Evolutionary conservation across 2,113 vertebrate genomes (phyloP), one percentile per base, ranked within the genome.

Genomic region (Phodopus roborovskii): DNA sequence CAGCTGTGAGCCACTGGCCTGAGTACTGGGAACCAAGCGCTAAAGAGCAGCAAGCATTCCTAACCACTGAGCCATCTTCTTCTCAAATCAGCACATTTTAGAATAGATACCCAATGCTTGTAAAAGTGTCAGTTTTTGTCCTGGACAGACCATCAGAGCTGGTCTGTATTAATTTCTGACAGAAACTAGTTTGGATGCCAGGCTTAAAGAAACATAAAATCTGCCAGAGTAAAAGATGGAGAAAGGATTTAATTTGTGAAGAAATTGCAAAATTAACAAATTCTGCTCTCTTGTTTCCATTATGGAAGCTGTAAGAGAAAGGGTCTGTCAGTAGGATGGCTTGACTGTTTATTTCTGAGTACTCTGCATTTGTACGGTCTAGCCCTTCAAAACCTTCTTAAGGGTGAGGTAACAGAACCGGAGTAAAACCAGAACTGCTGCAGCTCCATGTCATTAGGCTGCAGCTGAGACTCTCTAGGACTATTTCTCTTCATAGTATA

Each of bases 311-410:
- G 1, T 58, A 82, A 84, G 33, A 90, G 84, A 86, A 70, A 81
- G 62, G 84, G 48, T 71, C 85, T 60, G 74, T 50, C 33, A 50
- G 16, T 7, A 78, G 73, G 71, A 12, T 33, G 48, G 20, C 64
- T 94, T 89, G 42, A 93, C 28, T 62, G 36, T 87, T 56, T 13
- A 78, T 83, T 83, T 92, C 50, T 82, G 66, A 85, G 58, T 90
- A 56, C 45, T 68, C 62, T 48, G 15, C 0, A 50, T 87, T 74
- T 93, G n/a, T n/a, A 45, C 28, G n/a, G 64, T 62, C 10, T 71
- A 82, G 92, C 82, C 45, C 39, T 91, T 30, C 11, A 88, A 60
- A 95, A 89, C 20, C 78, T 86, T 96, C 83, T 42, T n/a, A 78
- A 10, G 28, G 68, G 56, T 68, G 88, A 95, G 66, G 81, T 16